Evolutionary conservation across 1,140 invertebrate species (phyloP).

Genomic region (Calliopsis andreniformis): DNA sequence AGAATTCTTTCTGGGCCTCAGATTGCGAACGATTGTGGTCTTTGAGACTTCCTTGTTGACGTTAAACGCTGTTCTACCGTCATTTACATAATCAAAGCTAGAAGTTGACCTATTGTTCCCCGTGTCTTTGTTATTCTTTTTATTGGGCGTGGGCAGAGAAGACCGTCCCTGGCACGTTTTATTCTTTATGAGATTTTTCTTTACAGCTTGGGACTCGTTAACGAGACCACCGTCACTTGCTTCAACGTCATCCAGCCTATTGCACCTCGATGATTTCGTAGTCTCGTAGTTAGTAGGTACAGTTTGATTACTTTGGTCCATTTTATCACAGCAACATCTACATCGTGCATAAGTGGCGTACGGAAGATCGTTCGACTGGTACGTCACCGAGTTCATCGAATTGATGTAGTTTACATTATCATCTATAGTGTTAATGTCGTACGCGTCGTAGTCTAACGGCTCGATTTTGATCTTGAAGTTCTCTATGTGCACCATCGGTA

Average conservation of each 20-base stretch:
- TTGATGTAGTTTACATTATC: conserved; percentile 57
- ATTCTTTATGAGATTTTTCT: neutral
- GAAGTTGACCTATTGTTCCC: neutral
- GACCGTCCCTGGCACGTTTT: neutral
- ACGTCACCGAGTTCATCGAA: conserved; percentile 48
- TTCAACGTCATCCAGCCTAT: neutral
- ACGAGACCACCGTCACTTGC: neutral
- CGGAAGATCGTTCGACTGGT: conserved; percentile 17
- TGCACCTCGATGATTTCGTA: neutral
- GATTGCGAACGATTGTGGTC: conserved; percentile 22
- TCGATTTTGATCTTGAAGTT: conserved; percentile 75
- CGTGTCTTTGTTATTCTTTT: neutral
- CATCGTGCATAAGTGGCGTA: conserved; percentile 58
- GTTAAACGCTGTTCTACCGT: neutral
- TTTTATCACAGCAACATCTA: conserved; percentile 65
- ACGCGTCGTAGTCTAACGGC: conserved; percentile 67
- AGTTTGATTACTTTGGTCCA: conserved; percentile 49
- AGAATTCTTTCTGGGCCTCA: conserved; percentile 36
- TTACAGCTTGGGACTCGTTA: neutral
- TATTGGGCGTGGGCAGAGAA: neutral
- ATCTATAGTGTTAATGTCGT: conserved; percentile 53
- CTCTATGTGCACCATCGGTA: conserved; percentile 77
- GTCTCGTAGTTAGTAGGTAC: conserved; percentile 7
- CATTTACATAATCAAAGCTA: too few species aligned
- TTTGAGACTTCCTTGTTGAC: neutral